Evolutionary conservation across 2,113 vertebrate genomes (phyloP), one percentile per base, ranked within the genome.

Genomic region (Glaucidium brasilianum): DNA sequence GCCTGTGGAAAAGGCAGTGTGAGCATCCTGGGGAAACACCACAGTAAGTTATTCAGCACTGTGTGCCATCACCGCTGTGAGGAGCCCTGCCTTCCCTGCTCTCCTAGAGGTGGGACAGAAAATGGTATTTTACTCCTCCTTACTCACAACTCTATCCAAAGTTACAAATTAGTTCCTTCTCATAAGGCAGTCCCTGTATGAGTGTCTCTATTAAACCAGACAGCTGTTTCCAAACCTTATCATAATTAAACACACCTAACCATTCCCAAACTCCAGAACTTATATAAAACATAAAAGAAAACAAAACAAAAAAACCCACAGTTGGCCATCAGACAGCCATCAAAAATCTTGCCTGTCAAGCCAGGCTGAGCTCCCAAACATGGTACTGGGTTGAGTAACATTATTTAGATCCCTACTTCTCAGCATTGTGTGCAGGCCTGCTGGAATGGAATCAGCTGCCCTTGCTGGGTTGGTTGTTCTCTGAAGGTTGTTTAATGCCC

Each of bases 311-410:
- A 68, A 39, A 11, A 0, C 7, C 37, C 16, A 20, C 17, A 45
- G 29, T 2, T 82, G 73, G 76, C 64, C 60, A 88, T 88, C 81
- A 90, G 78, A 39, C 88, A 88, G 34, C 13, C 58, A 77, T 96
- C 30, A 89, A 58, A 86, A 89, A 45, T 85, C 43, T 76, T 53
- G 12, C 39, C 32, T 6, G 0, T 83, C 21, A 49, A 88, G 45
- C 34, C 21, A 73, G 56, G 21, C 39, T 67, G 60, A 77, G 50
- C 52, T 93, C 60, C 66, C 27, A 73, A 84, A 71, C 20, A 25
- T 8, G 9, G 12, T 21, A 27, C 43, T 59, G 37, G 35, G 52
- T 12, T 67, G 32, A 67, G 13, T 43, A 79, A 37, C 10, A 17
- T 71, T 71, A 49, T 82, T 88, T 72, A 92, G 25, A 73, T 89